Evolutionary conservation across 2,888 invertebrate genomes (phyloP).

Genomic region (Epirrita christyi): DNA sequence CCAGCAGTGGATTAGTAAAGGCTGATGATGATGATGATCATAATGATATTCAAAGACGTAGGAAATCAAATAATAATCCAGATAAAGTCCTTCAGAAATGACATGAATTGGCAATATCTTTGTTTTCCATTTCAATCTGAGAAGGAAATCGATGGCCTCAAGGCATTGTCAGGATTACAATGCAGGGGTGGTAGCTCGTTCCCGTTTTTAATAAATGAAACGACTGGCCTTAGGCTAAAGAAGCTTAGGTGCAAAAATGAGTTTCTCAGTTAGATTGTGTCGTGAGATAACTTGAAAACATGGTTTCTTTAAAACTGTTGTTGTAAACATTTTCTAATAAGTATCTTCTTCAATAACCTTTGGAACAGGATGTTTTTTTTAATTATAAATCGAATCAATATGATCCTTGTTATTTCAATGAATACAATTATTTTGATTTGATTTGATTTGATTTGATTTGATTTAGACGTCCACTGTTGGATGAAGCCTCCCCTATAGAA

Average conservation of each 20-base stretch:
- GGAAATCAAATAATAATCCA: constrained; percentile 31
- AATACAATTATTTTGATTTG: too few species aligned
- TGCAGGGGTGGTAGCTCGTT: constrained; percentile 53
- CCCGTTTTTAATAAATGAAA: constrained; percentile 66
- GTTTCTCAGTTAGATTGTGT: neutral
- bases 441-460: too few species aligned
- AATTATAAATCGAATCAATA: too few species aligned
- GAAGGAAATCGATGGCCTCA: constrained; percentile 71
- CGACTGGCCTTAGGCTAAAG: constrained; percentile 44
- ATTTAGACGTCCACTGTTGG: too few species aligned
- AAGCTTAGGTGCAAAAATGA: constrained; percentile 25
- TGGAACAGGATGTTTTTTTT: too few species aligned
- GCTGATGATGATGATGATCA: too few species aligned
- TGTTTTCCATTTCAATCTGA: constrained; percentile 77
- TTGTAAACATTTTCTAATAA: neutral
- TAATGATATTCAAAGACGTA: too few species aligned
- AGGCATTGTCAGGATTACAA: constrained; percentile 65
- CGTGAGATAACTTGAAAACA: neutral
- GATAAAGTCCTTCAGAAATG: constrained; percentile 45
- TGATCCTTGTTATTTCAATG: too few species aligned
- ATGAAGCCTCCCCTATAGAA: too few species aligned
- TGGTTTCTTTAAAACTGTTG: neutral
- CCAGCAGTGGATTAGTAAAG: too few species aligned
- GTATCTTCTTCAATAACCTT: too few species aligned
- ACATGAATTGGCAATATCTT: constrained; percentile 66